These are phyloP conservation scores for Microcaecilia unicolor DNA, from an alignment of 2,797 vertebrate species.

Conservation along the genomic window DNA sequence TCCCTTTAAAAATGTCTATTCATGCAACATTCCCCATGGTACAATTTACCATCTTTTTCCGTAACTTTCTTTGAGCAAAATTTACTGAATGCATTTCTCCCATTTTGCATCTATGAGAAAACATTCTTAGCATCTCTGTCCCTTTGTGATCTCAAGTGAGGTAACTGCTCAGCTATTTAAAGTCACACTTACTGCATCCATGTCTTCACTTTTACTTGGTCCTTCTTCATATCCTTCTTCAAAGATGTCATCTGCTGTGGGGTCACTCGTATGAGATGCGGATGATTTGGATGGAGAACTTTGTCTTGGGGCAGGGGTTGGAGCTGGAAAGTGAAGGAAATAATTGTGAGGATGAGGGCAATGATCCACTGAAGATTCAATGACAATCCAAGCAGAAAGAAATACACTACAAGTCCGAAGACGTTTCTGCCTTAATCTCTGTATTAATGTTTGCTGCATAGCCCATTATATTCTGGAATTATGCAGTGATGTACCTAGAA, in stretches of 20 bases:
- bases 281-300: slow-evolving; percentile 93
- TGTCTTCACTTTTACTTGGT: slow-evolving; percentile 89
- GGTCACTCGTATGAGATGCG: slow-evolving; percentile 78
- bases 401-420: not conserved
- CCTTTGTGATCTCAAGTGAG: not conserved
- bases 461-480: slow-evolving; percentile 6
- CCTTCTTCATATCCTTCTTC: slow-evolving; percentile 93
- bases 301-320: slow-evolving; percentile 88
- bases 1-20: not conserved
- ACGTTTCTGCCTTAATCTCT: not conserved
- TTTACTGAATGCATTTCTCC: too few relatives aligned
- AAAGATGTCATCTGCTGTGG: slow-evolving; percentile 80
- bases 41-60: too few relatives aligned
- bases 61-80: too few relatives aligned
- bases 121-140: not conserved
- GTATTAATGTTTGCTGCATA: too few relatives aligned
- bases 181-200: slow-evolving; percentile 79
- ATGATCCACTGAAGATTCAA: not conserved
- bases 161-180: not conserved
- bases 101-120: not conserved
- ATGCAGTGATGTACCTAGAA: slow-evolving; percentile 4
- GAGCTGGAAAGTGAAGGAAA: slow-evolving; percentile 62
- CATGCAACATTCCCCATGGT: too few relatives aligned
- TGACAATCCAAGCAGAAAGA: not conserved
- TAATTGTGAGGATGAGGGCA: slow-evolving; percentile 3